phyloP scores from a whole-genome alignment of 1,140 invertebrate species.

The Phocides pigmalion region DNA sequence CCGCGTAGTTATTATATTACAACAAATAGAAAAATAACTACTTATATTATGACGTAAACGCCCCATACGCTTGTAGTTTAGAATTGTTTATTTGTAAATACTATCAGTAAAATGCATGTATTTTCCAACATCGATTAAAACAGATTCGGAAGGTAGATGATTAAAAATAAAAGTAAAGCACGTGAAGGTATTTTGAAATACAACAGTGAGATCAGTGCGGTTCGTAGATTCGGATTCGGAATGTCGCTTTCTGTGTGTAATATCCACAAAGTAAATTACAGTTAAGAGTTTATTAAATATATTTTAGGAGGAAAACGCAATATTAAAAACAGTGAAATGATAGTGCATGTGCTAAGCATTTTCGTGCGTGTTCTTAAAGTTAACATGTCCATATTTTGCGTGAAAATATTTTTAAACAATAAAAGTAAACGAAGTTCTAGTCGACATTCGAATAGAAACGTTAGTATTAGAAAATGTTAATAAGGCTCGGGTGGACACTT shows the following conservation, averaged over 20 bases:
- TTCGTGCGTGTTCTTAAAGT: slow-evolving; percentile 59
- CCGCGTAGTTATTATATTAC: slow-evolving; percentile 10
- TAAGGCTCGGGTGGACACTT: slow-evolving; percentile 65
- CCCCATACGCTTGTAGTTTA: background rate
- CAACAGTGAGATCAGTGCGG: background rate
- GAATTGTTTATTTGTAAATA: background rate
- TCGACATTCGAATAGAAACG: slow-evolving; percentile 33
- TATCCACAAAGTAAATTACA: no score
- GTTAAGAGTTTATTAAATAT: background rate
- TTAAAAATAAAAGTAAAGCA: background rate
- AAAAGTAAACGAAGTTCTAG: slow-evolving; percentile 52
- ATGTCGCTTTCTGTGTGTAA: background rate
- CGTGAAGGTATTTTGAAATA: slow-evolving; percentile 10
- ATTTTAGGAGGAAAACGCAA: background rate
- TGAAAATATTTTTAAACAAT: slow-evolving; percentile 61
- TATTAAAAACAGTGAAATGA: slow-evolving; percentile 44
- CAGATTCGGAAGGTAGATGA: slow-evolving; percentile 25
- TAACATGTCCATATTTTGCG: slow-evolving; percentile 67
- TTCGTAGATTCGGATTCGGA: background rate
- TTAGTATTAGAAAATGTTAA: slow-evolving; percentile 45
- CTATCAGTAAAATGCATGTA: slow-evolving; percentile 47
- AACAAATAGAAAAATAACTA: slow-evolving; percentile 12
- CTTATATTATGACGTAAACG: background rate
- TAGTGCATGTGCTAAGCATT: slow-evolving; percentile 71
- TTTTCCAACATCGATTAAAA: slow-evolving; percentile 30